Base-by-base conservation (phyloP, 2,888 invertebrate species). In the Parnassius glacialis region DNA sequence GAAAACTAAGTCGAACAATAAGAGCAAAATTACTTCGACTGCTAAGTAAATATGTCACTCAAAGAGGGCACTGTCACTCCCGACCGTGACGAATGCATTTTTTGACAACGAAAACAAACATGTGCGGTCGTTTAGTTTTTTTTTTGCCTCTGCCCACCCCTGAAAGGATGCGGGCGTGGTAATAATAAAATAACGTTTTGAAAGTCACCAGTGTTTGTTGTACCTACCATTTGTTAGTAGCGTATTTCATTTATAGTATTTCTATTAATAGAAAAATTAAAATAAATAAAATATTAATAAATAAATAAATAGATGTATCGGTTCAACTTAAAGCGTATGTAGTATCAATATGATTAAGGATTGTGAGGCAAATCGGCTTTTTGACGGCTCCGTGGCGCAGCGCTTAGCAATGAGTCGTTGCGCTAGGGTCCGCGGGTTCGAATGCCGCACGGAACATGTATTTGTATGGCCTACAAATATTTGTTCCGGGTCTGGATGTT, bases 31-130 rank as follows among this genome's bases (percentile, higher is more conserved):
- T 48, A 48, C 12, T 16, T 5, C 48, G 34, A 13, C 9, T 48
- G 13, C 52, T 56, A 59, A 68, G 66, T 70, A 69, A 72, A 72
- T 65, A 71, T 67, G 67, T 68, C 70, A 69, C 62, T 68, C 66
- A 68, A 57, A 64, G 62, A 64, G 63, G 61, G 67, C 60, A 43
- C 62, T 59, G 65, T 65, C 52, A 43, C 25, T 20, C 60, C 68
- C 65, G 64, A 57, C 67, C 77, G 73, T 83, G 84, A 85, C 84
- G 80, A 81, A 85, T 82, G 77, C 71, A 63, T 73, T 74, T 74
- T 74, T 70, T 68, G 74, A 73, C 77, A 79, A 79, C 72, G 73
- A 83, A 87, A 87, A 87, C 83, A 87, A 86, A 88, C 84, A 83
- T 65, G 67, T 74, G 69, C 65, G 70, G 62, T 62, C 63, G 62